These are phyloP conservation scores for Mustelus asterias DNA, from an alignment of 2,113 vertebrate genomes.

Conservation along the genomic window DNA sequence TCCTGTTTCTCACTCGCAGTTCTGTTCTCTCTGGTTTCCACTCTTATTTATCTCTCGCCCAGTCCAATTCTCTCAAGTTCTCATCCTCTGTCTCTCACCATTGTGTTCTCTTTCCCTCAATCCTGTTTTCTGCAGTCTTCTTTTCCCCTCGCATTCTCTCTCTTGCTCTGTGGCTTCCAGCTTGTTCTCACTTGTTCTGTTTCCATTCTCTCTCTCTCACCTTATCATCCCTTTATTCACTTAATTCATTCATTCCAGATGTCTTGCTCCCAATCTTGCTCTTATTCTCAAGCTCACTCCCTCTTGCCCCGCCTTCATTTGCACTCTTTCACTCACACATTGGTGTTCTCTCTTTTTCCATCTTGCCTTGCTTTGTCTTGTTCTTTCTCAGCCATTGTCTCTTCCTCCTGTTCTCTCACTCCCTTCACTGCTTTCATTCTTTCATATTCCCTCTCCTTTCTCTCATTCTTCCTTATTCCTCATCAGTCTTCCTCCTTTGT, in stretches of 20 bases:
- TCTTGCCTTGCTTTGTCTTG: neutral
- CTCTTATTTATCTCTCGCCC: neutral
- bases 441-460: neutral
- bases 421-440: neutral
- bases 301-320: neutral
- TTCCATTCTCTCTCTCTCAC: neutral
- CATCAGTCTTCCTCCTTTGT: neutral
- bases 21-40: neutral
- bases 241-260: too few species aligned
- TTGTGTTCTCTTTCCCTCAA: neutral
- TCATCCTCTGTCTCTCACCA: neutral
- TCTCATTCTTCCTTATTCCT: neutral
- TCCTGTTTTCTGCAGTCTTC: neutral
- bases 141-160: neutral
- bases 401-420: neutral
- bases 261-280: too few species aligned
- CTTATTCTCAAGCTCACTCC: too few species aligned
- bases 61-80: neutral
- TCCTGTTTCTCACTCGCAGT: neutral
- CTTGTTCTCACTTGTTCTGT: neutral
- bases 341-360: neutral
- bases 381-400: neutral
- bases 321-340: neutral
- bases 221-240: too few species aligned
- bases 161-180: neutral